Evolutionary conservation across 2,113 vertebrate species (phyloP).

Genomic region (Saccopteryx leptura): DNA sequence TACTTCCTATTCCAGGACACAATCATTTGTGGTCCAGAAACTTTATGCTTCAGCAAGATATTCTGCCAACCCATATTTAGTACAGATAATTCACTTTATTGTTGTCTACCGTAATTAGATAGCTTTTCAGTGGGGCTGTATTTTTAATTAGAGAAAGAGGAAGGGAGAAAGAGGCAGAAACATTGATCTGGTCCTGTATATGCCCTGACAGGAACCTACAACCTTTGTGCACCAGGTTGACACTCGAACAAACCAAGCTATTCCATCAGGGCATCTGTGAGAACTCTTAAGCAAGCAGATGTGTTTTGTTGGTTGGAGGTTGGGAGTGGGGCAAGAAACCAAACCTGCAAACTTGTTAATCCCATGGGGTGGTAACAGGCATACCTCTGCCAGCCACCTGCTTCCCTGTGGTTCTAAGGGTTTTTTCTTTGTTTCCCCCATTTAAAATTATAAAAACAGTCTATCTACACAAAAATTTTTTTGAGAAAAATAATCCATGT

Average conservation of each 20-base stretch:
- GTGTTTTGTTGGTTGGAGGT: background rate
- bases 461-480: slow-evolving; percentile 37
- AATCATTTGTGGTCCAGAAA: background rate
- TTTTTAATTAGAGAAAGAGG: too few relatives aligned
- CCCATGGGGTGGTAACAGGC: background rate
- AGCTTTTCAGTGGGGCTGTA: background rate
- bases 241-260: too few relatives aligned
- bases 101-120: background rate
- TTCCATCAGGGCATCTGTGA: background rate
- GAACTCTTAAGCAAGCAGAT: background rate
- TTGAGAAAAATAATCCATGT: slow-evolving; percentile 23
- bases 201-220: too few relatives aligned
- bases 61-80: background rate
- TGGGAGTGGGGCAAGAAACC: background rate
- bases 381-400: background rate
- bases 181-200: too few relatives aligned
- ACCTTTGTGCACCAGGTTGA: too few relatives aligned
- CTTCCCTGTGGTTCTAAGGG: background rate
- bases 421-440: background rate
- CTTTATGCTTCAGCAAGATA: background rate
- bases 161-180: too few relatives aligned
- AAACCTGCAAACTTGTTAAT: background rate
- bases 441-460: background rate
- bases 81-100: background rate
- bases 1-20: background rate